Percentiles rank a stretch among this genome's conserved stretches.
Conservation (phyloP, 2,888 invertebrate genomes). For the Phasia obesa region DNA sequence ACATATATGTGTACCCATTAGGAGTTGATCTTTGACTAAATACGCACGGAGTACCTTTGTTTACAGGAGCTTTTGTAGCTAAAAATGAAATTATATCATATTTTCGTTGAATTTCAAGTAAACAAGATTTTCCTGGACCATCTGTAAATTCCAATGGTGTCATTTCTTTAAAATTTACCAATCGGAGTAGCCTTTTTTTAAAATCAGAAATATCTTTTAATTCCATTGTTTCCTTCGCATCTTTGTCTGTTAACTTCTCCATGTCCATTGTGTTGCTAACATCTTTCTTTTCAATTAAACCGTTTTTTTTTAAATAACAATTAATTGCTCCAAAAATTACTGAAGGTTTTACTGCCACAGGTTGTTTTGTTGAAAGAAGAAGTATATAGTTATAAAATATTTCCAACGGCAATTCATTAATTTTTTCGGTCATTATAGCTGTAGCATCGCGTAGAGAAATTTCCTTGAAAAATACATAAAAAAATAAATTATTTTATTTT, state of each 20-base stretch:
- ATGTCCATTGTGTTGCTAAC: background rate
- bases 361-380: background rate
- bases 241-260: background rate
- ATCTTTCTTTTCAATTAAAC: background rate
- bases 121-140: slow-evolving; percentile 23
- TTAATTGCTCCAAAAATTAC: slow-evolving; percentile 5
- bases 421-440: background rate
- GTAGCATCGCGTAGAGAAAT: background rate
- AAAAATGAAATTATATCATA: background rate
- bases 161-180: slow-evolving; percentile 40
- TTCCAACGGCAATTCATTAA: background rate
- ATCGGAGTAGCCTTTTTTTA: slow-evolving; percentile 1
- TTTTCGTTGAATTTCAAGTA: slow-evolving; percentile 2
- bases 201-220: slow-evolving; percentile 1
- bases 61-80: no score
- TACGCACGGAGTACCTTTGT: no score
- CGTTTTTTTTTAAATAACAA: slow-evolving; percentile 16
- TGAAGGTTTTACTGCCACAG: background rate
- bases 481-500: background rate
- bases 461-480: slow-evolving; percentile 14
- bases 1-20: no score
- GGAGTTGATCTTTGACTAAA: no score
- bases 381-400: slow-evolving; percentile 13
- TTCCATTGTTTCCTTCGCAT: background rate
- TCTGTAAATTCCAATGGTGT: background rate